Evolutionary conservation across 2,888 invertebrate genomes (phyloP).

Genomic region (Melipona beecheii): DNA sequence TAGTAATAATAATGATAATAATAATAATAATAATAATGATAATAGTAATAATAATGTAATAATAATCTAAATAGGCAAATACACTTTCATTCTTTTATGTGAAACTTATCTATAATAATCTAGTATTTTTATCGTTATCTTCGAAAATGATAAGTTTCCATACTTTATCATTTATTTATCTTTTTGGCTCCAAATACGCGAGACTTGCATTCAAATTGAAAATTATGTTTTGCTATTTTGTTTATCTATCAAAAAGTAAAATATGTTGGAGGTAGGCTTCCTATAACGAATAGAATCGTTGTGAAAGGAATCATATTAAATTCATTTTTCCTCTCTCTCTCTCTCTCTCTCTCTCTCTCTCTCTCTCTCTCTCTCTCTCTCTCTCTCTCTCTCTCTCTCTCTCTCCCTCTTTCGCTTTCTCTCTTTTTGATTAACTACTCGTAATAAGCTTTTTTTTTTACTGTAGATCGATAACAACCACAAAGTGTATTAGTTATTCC

Average conservation of each 20-base stretch:
- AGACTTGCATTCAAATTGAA: conserved; percentile 74
- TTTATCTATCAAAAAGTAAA: conserved; percentile 44
- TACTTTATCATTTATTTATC: conserved; percentile 52
- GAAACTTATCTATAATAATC: conserved; percentile 67
- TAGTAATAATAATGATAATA: conserved; percentile 22
- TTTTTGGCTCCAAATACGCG: conserved; percentile 58
- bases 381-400: conserved; percentile 14
- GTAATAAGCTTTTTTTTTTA: conserved; percentile 28
- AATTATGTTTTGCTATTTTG: conserved; percentile 30
- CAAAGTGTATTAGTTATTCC: conserved; percentile 39
- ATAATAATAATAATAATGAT: conserved; percentile 34
- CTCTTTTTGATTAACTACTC: conserved; percentile 54
- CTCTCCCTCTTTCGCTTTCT: conserved; percentile 4
- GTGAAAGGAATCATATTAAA: conserved; percentile 40
- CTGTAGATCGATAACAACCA: conserved; percentile 27
- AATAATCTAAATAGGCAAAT: conserved; percentile 71
- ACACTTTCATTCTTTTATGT: conserved; percentile 70
- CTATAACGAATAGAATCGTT: conserved; percentile 36
- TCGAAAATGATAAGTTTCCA: conserved; percentile 66
- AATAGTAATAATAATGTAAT: conserved; percentile 25
- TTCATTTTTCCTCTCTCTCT: neutral
- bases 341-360: conserved; percentile 9
- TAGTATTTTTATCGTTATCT: conserved; percentile 57
- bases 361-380: neutral
- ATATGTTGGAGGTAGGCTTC: conserved; percentile 44